Conservation (phyloP, 1,140 invertebrate species). For the Chlorops oryzae region DNA sequence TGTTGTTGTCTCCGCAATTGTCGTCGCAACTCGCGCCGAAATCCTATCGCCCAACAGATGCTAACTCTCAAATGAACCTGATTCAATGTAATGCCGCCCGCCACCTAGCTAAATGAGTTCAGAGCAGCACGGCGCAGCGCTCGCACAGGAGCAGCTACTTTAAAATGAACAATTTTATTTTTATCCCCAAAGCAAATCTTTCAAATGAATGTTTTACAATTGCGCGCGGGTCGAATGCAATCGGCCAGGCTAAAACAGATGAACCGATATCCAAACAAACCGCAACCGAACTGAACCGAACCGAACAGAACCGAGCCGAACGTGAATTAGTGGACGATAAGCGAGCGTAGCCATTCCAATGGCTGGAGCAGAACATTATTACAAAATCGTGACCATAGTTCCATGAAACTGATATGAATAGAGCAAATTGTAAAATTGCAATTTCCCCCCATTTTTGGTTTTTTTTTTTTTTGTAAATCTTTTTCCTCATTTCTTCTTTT, state of each 20-base stretch:
- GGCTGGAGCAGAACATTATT: constrained; percentile 37
- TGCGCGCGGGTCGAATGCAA: background rate
- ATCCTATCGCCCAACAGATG: too few species aligned
- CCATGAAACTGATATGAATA: constrained; percentile 47
- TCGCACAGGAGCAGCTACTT: constrained; percentile 46
- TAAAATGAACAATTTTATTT: constrained; percentile 47
- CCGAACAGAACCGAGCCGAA: background rate
- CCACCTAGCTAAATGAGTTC: too few species aligned
- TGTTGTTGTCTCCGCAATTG: too few species aligned
- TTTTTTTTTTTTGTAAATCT: too few species aligned
- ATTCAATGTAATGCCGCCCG: too few species aligned
- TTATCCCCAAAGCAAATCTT: constrained; percentile 47
- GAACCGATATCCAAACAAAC: constrained; percentile 6
- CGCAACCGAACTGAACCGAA: constrained; percentile 1
- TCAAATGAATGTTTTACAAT: background rate
- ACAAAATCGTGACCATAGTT: constrained; percentile 48
- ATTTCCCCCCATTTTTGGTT: too few species aligned
- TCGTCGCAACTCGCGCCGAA: too few species aligned
- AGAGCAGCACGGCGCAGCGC: too few species aligned
- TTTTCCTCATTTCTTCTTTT: too few species aligned
- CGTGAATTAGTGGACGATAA: background rate
- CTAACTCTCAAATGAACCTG: too few species aligned
- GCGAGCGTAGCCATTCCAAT: constrained; percentile 34
- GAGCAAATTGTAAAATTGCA: constrained; percentile 22
- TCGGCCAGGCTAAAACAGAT: background rate